Evolutionary conservation across 2,797 vertebrate species (phyloP), one percentile per base, ranked within the genome.

Genomic region (Selene dorsalis): DNA sequence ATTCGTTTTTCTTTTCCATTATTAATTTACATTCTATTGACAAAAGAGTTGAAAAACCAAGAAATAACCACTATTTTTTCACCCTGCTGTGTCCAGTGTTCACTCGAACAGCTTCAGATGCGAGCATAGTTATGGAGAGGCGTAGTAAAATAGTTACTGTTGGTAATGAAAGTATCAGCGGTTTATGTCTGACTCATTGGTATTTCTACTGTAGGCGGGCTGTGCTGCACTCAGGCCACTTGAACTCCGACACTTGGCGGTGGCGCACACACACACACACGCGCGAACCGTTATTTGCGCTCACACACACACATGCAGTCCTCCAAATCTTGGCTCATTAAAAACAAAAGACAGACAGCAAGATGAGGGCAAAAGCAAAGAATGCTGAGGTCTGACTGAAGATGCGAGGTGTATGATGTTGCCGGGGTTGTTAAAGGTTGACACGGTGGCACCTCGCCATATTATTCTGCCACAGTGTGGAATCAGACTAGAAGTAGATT

Each of bases 401-500:
- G 50, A 75, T 61, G 47, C 52, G 57, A 73, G 52, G 52, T 18
- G 20, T 20, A 3, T 65, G 67, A 50, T 79, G 80, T 69, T 79
- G 61, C 65, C 10, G 55, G 58, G 74, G 52, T 87, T 81, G 69
- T 82, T 85, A 83, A 73, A 81, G 69, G 79, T 83, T 80, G 89
- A 87, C 59, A 70, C 39, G 24, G 64, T 85, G 84, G 52, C 83
- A 74, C 53, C 48, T 67, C 57, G 78, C 73, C 62, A 56, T 75
- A 64, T 86, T 72, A 76, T 89, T 81, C 77, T 85, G 68, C 77
- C 74, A 76, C 67, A 20, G 52, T 73, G 76, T 77, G 76, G 80
- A 83, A 88, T 72, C 77, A 53, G 73, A 67, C 81, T 28, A 59
- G 79, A 81, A 84, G 82, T 63, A 68, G 82, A 88, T 91, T 87